Base-by-base conservation (phyloP, 2,888 invertebrate genomes). In the Seladonia tumulorum region DNA sequence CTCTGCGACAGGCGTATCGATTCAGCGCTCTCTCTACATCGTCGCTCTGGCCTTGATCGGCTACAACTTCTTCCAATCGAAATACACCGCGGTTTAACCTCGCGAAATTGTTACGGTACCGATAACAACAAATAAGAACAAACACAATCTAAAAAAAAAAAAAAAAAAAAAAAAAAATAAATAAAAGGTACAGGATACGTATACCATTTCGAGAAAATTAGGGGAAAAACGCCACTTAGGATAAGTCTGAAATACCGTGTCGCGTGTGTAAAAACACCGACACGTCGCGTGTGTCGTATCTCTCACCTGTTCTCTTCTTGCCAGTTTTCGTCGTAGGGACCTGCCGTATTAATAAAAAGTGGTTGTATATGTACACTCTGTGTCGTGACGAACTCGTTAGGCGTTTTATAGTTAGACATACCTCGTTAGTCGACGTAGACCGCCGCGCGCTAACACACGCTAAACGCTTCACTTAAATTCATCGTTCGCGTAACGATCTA, bases 1-100 rank as follows among this genome's bases (percentile, higher is more conserved):
- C 82, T 93, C 94, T 22, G 94, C 94, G 35, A 92, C 90, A 68
- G 90, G 90, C 45, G 83, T 91, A 68, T 91, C 92, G 47, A 87
- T 83, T 18, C 79, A 88, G 71, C 90, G 90, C 75, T 57, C 93
- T n/a, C 81, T 93, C 39, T 90, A 90, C 29, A 70, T 91, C 29
- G 83, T 78, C 47, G 76, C 90, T 1, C 76, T 93, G 47, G 86
- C 90, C 66, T 47, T 90, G 63, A 2, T 92, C 49, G 86, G 89
- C 29, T 90, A 85, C 66, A 87, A 83, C n/a, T 87, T 90, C 39
- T 79, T 90, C 29, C 82, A 82, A 35, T 70, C 87, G 4, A 91
- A 92, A 70, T 79, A 86, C 47, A 76, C 49, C n/a, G 1, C 76
- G 8, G 25, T 83, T 77, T 91, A 88, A 85, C 29, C 0, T 25